Base-by-base conservation (phyloP, 2,113 vertebrate species). In the Platichthys stellatus region DNA sequence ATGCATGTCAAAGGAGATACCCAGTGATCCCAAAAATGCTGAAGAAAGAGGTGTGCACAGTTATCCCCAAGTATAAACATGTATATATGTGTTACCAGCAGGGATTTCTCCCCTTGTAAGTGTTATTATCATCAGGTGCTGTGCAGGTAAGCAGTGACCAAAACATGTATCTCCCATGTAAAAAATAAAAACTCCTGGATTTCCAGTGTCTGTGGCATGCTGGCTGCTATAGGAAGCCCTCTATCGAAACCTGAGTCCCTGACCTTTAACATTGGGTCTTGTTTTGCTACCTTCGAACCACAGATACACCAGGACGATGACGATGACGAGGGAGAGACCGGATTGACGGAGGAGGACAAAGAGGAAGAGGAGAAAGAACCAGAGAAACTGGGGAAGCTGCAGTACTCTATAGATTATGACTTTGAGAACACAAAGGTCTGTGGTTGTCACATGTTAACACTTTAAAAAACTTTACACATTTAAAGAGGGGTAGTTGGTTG, bases 321-420 rank as follows among this genome's bases (percentile, higher is more conserved):
- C 0, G 98, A 99, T 0, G 95, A 96, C 0, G 98, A 99, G 0
- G 97, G 97, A 0, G 98, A 97, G 89, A 97, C 93, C 0, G 98
- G 97, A 15, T 91, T 97, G 80, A 99, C 98, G 0, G 98, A 98
- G 49, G 98, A 98, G 85, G 98, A 97, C 0, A 97, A 99, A 70
- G 96, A 96, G 5, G 97, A 98, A 73, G 97, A 99, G 69, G 97
- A 97, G 86, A 98, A 98, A 69, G 97, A 99, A 68, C 94, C 96
- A 0, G 98, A 99, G 93, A 98, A 98, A 83, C 92, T 99, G 82
- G 98, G 98, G 45, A 99, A 99, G 77, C 90, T 99, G 87, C 98
- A 99, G 74, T 99, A 98, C 82, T 99, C 98, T 0, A 88, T 99
- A 82, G 98, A 99, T 74, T 99, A 98, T 0, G 98, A 99, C 86